Conservation (phyloP, 23 tunicate species). For the Styela plicata region DNA sequence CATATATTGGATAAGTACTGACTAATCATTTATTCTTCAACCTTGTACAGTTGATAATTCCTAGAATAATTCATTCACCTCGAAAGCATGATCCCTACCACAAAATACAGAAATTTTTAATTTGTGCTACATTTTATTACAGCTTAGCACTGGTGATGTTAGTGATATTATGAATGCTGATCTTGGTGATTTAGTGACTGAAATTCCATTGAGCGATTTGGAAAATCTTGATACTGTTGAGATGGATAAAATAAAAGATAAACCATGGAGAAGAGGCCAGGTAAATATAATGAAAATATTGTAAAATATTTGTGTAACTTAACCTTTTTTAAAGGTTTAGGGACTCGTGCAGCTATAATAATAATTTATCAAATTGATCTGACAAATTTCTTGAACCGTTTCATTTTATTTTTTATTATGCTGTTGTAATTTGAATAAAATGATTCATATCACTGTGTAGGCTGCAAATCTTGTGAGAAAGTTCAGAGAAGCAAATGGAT, state of each 20-base stretch:
- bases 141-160: slow-evolving; percentile 31
- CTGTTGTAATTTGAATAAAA: background rate
- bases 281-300: slow-evolving; percentile 1
- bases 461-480: slow-evolving; percentile 47
- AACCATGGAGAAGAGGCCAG: slow-evolving; percentile 58
- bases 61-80: too few species aligned
- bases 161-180: slow-evolving; percentile 22
- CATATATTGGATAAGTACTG: too few species aligned
- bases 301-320: background rate
- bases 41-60: too few species aligned
- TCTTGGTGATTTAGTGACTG: slow-evolving; percentile 40
- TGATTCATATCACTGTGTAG: slow-evolving; percentile 9
- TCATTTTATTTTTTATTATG: too few species aligned
- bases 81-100: too few species aligned
- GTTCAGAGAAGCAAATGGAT: slow-evolving; percentile 6
- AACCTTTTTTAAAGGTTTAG: too few species aligned
- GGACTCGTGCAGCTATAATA: too few species aligned
- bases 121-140: too few species aligned
- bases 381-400: too few species aligned
- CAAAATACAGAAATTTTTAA: too few species aligned
- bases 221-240: slow-evolving; percentile 18
- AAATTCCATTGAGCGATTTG: slow-evolving; percentile 37
- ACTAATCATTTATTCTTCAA: too few species aligned
- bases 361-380: too few species aligned
- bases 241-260: slow-evolving; percentile 13